Evolutionary conservation across 2,888 invertebrate species (phyloP), one percentile per base, ranked within the genome.

Genomic region (Eristalis intricaria): DNA sequence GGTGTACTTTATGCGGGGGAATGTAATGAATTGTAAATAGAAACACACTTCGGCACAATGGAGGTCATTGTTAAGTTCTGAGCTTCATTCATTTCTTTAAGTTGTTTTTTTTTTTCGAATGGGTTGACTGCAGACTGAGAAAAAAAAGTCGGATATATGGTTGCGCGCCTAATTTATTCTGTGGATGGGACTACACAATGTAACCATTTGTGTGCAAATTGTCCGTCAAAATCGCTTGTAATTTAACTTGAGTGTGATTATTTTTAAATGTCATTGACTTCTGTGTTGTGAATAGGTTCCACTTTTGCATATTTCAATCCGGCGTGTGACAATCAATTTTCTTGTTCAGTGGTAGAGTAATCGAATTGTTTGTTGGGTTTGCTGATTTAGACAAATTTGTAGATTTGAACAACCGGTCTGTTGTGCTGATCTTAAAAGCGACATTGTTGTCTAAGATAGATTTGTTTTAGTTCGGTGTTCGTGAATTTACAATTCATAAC

Each of bases 21-120:
- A 19, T 43, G 61, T 71, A 66, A 68, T 71, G 65, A 58, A 29
- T 50, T 40, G 32, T 32, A 40, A 70, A 29, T 58, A 38, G 43
- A 43, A 50, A 50, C 50, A 19, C 2, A 32, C 23, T 58, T 78
- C 13, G 61, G 15, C n/a, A 71, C 50, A 68, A 63, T 15, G 29
- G 66, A 63, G 83, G 71, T 63, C 40, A 68, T 63, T 68, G 82
- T 58, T 38, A 35, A 56, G 29, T 32, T 58, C 15, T 29, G 26
- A 78, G 63, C n/a, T 64, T 13, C 35, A 64, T 3, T 13, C 13
- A 35, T 43, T 50, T 75, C 43, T 82, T 26, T 61, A 60, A 83
- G 61, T 69, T 60, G 13, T 4, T 38, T 29, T 38, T 50, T 4
- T 38, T 29, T 38, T 50, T 19, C 7, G 19, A 50, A 50, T 50